Percentiles rank a stretch among this genome's conserved stretches.
These are phyloP conservation scores for Aleiodes testaceus DNA, from an alignment of 2,888 invertebrate species.

Conservation along the genomic window DNA sequence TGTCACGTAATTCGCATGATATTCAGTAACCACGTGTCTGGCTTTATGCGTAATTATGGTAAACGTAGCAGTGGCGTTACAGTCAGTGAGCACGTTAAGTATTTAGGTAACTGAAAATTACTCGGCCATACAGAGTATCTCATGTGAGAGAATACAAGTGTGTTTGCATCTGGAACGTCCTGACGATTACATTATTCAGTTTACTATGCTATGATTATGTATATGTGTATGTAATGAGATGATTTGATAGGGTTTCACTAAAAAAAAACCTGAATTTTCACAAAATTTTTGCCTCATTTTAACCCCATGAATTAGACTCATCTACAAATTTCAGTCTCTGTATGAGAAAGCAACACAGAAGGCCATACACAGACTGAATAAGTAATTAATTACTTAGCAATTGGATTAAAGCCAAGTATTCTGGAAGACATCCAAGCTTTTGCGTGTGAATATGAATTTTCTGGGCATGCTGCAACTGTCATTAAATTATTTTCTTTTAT, in stretches of 20 bases:
- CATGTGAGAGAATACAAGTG: slow-evolving; percentile 2
- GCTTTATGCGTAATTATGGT: slow-evolving; percentile 47
- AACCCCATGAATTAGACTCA: too few species aligned
- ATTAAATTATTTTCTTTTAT: slow-evolving; percentile 47
- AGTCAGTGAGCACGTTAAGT: slow-evolving; percentile 48
- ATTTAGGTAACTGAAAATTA: slow-evolving; percentile 58
- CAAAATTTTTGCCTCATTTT: too few species aligned
- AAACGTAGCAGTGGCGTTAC: slow-evolving; percentile 50
- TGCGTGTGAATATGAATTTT: slow-evolving; percentile 46
- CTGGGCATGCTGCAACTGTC: slow-evolving; percentile 41
- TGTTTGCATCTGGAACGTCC: slow-evolving; percentile 39
- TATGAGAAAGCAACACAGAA: slow-evolving; percentile 40
- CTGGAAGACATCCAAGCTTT: slow-evolving; percentile 54
- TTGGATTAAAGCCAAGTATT: slow-evolving; percentile 54
- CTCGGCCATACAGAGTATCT: slow-evolving; percentile 27
- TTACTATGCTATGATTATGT: slow-evolving; percentile 18
- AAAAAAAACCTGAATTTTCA: too few species aligned
- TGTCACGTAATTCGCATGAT: slow-evolving; percentile 42
- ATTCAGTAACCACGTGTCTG: slow-evolving; percentile 49
- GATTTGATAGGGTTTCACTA: background rate
- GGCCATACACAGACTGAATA: slow-evolving; percentile 48
- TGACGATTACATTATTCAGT: slow-evolving; percentile 41
- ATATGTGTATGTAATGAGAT: slow-evolving; percentile 19
- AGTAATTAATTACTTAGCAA: slow-evolving; percentile 55
- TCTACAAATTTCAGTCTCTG: background rate